Evolutionary conservation across 1,140 invertebrate species (phyloP).

Genomic region (Macrostomum lignano): DNA sequence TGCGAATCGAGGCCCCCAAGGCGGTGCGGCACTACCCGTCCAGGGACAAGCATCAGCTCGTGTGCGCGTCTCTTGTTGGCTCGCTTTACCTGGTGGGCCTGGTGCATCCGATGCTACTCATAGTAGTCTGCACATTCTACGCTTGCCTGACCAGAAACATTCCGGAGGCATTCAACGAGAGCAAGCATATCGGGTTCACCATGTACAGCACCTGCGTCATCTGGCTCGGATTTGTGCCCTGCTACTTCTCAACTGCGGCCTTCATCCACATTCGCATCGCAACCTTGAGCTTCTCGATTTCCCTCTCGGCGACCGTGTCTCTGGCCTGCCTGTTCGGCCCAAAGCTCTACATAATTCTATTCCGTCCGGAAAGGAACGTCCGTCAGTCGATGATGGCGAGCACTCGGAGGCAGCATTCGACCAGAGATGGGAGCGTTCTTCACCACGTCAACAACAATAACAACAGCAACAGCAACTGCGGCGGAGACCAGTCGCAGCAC

Average conservation of each 20-base stretch:
- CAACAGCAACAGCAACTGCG: no score
- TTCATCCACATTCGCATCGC: conserved; percentile 44
- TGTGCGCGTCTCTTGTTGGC: conserved; percentile 54
- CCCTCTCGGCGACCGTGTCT: conserved; percentile 56
- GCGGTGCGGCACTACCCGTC: conserved; percentile 60
- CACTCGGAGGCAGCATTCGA: no score
- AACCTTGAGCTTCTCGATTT: conserved; percentile 66
- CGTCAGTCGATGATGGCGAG: conserved; percentile 44
- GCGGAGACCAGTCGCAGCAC: no score
- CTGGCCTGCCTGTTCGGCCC: conserved; percentile 63
- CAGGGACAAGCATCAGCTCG: conserved; percentile 54
- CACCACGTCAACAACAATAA: no score
- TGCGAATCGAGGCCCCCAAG: conserved; percentile 49
- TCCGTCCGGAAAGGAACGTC: conserved; percentile 64
- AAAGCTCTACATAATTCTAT: conserved; percentile 70
- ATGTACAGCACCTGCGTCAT: conserved; percentile 65
- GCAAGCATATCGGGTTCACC: conserved; percentile 59
- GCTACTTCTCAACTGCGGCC: conserved; percentile 54
- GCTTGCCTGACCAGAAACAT: conserved; percentile 50
- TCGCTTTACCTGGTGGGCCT: conserved; percentile 17
- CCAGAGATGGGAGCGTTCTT: no score
- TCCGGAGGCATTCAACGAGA: conserved; percentile 65
- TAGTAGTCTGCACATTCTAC: conserved; percentile 38
- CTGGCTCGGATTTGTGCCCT: conserved; percentile 62
- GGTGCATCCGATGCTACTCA: conserved; percentile 40